Evolutionary conservation across 2,113 vertebrate genomes (phyloP).

Genomic region (Alexandromys fortis): DNA sequence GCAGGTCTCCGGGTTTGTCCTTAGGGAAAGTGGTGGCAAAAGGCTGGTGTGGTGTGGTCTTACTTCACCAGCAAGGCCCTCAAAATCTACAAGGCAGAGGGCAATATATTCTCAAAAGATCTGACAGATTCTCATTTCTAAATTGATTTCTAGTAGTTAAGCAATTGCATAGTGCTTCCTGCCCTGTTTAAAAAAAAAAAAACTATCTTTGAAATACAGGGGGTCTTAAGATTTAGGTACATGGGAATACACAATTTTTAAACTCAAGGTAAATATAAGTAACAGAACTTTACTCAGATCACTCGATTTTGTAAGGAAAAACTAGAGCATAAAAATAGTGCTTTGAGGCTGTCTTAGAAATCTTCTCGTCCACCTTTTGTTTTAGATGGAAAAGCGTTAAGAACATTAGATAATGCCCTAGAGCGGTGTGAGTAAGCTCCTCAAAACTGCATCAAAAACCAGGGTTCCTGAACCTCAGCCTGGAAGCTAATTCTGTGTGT

Average conservation of each 20-base stretch:
- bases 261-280: slow-evolving; percentile 26
- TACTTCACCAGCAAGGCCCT: background rate
- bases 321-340: background rate
- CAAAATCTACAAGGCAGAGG: background rate
- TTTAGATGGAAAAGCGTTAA: slow-evolving; percentile 35
- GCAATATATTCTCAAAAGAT: background rate
- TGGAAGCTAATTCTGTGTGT: background rate
- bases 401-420: background rate
- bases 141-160: slow-evolving; percentile 36
- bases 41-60: background rate
- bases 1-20: background rate
- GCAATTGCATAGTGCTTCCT: background rate
- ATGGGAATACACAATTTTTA: background rate
- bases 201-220: background rate
- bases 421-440: background rate
- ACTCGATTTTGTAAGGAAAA: background rate
- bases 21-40: background rate
- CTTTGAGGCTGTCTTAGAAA: background rate
- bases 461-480: background rate
- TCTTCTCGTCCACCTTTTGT: background rate
- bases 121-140: background rate
- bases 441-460: background rate
- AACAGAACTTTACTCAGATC: slow-evolving; percentile 1
- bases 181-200: background rate
- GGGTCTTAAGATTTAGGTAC: slow-evolving; percentile 24